phyloP scores from a whole-genome alignment of 2,113 vertebrate species.

The Amazona guildingii region DNA sequence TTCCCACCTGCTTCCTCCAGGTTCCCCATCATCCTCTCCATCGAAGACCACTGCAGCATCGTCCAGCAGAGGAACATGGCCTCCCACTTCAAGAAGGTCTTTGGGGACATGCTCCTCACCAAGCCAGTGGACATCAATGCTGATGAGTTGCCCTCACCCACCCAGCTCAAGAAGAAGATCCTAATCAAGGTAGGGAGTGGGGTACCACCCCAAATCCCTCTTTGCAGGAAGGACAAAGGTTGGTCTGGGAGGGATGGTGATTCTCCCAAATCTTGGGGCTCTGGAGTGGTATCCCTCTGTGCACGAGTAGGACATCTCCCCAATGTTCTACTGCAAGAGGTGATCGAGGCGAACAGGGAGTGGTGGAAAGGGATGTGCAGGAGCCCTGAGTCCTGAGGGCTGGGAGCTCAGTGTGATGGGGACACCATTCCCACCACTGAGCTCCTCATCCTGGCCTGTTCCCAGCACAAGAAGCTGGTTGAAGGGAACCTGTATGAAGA shows the following conservation, averaged over 20 bases:
- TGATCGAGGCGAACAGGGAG: not conserved
- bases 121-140: conserved; percentile 83
- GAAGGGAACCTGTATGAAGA: conserved; percentile 87
- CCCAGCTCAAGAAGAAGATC: conserved; percentile 87
- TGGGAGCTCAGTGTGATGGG: not conserved
- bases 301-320: not conserved
- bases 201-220: not conserved
- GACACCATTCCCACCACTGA: not conserved
- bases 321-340: not conserved
- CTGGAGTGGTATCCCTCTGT: not conserved
- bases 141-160: conserved; percentile 83
- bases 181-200: conserved; percentile 81
- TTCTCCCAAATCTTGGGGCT: not conserved
- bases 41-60: conserved; percentile 89
- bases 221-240: not conserved
- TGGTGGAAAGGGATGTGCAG: not conserved
- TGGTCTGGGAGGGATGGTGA: not conserved
- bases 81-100: conserved; percentile 87
- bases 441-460: not conserved
- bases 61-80: conserved; percentile 92
- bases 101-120: conserved; percentile 87
- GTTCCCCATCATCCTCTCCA: conserved; percentile 86
- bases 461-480: conserved; percentile 87
- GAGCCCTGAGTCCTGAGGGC: not conserved
- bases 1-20: conserved; percentile 45